These are phyloP conservation scores for Glandiceps talaboti DNA, from an alignment of 53 echinoderm and acorn worm genomes.

Conservation along the genomic window DNA sequence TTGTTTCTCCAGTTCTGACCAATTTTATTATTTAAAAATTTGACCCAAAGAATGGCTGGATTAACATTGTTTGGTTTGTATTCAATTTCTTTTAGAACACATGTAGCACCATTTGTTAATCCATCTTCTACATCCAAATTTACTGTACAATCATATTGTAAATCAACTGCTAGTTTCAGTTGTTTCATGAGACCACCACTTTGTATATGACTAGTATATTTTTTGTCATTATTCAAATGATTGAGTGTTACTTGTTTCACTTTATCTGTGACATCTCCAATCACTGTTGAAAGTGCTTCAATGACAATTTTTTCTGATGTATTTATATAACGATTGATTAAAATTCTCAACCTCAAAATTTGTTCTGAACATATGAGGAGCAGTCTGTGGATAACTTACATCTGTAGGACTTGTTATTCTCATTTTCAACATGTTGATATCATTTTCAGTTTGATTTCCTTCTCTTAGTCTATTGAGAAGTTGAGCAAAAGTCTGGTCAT, in stretches of 20 bases:
- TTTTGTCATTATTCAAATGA: not conserved
- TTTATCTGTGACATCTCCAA: not conserved
- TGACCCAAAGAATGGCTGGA: not conserved
- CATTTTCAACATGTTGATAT: constrained; percentile 14
- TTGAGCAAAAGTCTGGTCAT: constrained; percentile 39
- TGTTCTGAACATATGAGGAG: constrained; percentile 26
- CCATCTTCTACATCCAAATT: not conserved
- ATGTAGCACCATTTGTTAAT: not conserved
- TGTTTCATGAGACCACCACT: not conserved
- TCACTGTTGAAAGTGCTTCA: not conserved
- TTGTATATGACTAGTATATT: not conserved
- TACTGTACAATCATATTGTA: not conserved
- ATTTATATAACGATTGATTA: not conserved
- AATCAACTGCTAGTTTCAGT: not conserved
- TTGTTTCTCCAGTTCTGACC: not conserved
- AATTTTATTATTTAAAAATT: no score
- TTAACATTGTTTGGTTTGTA: not conserved
- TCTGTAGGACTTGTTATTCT: not conserved
- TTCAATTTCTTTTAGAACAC: constrained; percentile 6
- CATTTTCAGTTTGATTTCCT: constrained; percentile 26
- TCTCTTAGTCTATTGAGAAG: constrained; percentile 35
- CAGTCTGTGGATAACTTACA: not conserved
- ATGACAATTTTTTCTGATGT: not conserved
- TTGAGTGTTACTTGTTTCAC: not conserved
- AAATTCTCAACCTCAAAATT: constrained; percentile 31